Evolutionary conservation across 2,888 invertebrate genomes (phyloP).

Genomic region (Ramazzottius varieornatus): DNA sequence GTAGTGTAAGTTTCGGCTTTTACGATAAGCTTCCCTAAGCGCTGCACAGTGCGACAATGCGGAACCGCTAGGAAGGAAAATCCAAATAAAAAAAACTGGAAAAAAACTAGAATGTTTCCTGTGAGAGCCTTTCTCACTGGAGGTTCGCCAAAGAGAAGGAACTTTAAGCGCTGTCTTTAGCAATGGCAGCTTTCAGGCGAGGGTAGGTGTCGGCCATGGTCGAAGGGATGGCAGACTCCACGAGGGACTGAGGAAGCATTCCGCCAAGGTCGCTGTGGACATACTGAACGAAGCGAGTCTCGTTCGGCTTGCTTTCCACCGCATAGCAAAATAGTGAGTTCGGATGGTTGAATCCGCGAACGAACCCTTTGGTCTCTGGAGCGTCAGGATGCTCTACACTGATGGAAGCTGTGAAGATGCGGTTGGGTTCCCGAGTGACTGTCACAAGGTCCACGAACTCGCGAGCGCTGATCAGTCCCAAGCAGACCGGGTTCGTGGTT

Average conservation of each 20-base stretch:
- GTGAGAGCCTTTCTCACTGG: no score
- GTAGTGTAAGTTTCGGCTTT: no score
- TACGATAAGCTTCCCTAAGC: no score
- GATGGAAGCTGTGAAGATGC: conserved; percentile 12
- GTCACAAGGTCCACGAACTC: conserved; percentile 17
- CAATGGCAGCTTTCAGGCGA: conserved; percentile 14
- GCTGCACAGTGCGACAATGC: no score
- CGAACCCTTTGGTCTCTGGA: conserved; percentile 15
- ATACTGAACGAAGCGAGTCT: conserved; percentile 17
- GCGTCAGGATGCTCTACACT: conserved; percentile 13
- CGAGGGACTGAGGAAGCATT: conserved; percentile 17
- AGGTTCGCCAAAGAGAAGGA: no score
- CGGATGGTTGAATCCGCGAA: conserved; percentile 16
- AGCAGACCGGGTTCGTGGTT: conserved; percentile 15
- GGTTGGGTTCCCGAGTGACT: neutral
- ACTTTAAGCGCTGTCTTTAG: no score
- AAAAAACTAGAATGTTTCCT: no score
- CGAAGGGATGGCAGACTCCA: conserved; percentile 18
- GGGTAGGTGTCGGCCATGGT: conserved; percentile 19
- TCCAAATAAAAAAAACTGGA: no score
- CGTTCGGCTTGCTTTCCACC: conserved; percentile 16
- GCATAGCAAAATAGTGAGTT: conserved; percentile 14
- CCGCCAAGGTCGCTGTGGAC: conserved; percentile 21
- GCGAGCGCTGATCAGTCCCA: conserved; percentile 17
- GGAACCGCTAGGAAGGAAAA: no score